These are phyloP conservation scores for Amblyopsis hoosieri DNA, from an alignment of 2,797 vertebrate species.

Conservation along the genomic window DNA sequence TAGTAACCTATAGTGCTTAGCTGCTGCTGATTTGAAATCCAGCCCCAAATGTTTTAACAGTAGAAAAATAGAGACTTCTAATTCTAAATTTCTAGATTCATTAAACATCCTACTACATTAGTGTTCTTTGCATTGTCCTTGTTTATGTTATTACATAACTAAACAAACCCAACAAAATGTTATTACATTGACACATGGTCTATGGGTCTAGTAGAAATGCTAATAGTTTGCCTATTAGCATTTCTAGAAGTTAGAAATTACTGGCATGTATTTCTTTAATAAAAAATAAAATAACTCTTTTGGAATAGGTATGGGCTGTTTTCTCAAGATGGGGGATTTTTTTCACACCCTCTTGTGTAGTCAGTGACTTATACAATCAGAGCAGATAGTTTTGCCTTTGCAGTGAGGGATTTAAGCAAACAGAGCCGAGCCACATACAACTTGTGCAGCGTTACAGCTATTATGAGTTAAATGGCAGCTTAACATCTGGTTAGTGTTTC, in stretches of 20 bases:
- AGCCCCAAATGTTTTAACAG: slow-evolving; percentile 19
- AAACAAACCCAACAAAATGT: slow-evolving; percentile 11
- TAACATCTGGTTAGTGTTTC: slow-evolving; percentile 77
- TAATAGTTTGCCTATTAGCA: slow-evolving; percentile 30
- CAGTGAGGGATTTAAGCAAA: slow-evolving; percentile 48
- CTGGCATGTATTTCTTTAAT: slow-evolving; percentile 56
- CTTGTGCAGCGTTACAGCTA: slow-evolving; percentile 38
- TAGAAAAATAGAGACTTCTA: slow-evolving; percentile 1
- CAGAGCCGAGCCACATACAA: slow-evolving; percentile 35
- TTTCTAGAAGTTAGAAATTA: slow-evolving; percentile 62
- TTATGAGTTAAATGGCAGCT: slow-evolving; percentile 53
- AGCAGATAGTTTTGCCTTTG: slow-evolving; percentile 45
- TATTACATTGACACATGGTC: no score
- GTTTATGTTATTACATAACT: background rate
- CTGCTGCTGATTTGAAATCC: slow-evolving; percentile 11
- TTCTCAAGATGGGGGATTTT: slow-evolving; percentile 49
- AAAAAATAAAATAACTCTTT: slow-evolving; percentile 38
- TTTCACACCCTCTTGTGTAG: slow-evolving; percentile 55
- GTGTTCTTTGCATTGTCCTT: background rate
- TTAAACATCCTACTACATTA: slow-evolving; percentile 32
- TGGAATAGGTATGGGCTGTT: slow-evolving; percentile 61
- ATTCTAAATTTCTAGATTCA: slow-evolving; percentile 25
- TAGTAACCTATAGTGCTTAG: slow-evolving; percentile 9
- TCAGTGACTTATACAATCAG: slow-evolving; percentile 61
- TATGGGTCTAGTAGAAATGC: no score